Evolutionary conservation across 2,888 invertebrate species (phyloP), one percentile per base, ranked within the genome.

Genomic region (Acrobasis repandana): DNA sequence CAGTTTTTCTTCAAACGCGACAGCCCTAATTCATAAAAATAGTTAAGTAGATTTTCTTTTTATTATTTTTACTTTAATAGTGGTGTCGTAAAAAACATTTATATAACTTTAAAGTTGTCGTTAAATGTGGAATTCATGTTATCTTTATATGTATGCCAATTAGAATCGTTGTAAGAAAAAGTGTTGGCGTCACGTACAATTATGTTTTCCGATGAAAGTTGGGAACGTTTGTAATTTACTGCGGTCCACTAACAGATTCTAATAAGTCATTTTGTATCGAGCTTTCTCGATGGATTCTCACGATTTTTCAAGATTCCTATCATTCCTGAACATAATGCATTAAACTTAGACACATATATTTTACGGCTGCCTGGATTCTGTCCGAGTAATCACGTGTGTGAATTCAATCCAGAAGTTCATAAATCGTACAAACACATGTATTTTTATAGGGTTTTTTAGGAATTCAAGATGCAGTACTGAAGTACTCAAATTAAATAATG

Each of bases 261-360:
- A 52, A 52, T 52, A 52, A 36, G 36, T 36, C 52, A 52, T 52
- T 36, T 36, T 36, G 52, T 52, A 16, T 36, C 52, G 36, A 52
- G 52, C 52, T 52, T 52, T 52, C 52, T 15, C 52, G 52, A 52
- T 52, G 9, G 52, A 15, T 52, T 52, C 52, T 52, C 52, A 52
- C 34, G 52, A 52, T 52, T 52, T 52, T 52, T 52, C 10, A 15
- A 36, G 52, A 52, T 52, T 51, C 15, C 15, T 51, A 34, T 51
- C 16, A 11, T 36, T 10, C 9, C 4, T 33, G 33, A 15, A n/a
- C 33, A 51, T 34, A 15, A 15, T 14, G 33, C 33, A 15, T 51
- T 14, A 43, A 14, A 43, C 43, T n/a, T 6, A 43, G 43, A 14
- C 43, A 43, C 14, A 10, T 38, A 14, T 43, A 11, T 14, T 43